A percentile compares a stretch with the other conserved stretches of the same genome.
Evolutionary conservation across 2,113 vertebrate species (phyloP).

Genomic region (Bettongia penicillata): DNA sequence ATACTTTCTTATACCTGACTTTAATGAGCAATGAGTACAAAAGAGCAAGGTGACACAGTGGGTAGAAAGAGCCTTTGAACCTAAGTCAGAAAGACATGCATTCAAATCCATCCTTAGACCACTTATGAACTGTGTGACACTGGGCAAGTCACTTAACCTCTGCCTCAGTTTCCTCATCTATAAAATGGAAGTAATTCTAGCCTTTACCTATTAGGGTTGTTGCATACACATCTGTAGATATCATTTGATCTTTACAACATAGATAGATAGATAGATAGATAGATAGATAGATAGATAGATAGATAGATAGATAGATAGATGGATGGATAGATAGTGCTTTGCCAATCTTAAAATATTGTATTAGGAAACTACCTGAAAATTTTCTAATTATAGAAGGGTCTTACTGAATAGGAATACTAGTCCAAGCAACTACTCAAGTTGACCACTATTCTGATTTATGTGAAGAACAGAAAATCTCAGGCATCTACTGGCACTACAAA

Average conservation of each 20-base stretch:
- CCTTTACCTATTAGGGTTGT: slow-evolving; percentile 5
- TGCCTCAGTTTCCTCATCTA: slow-evolving; percentile 29
- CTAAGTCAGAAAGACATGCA: background rate
- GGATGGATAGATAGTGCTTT: background rate
- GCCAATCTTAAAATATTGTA: background rate
- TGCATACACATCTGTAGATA: background rate
- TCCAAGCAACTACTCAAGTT: background rate
- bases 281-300: too few relatives aligned
- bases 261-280: background rate
- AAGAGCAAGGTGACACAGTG: background rate
- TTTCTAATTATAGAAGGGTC: background rate
- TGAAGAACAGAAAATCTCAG: background rate
- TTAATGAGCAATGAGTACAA: too few relatives aligned
- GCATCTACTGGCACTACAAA: background rate
- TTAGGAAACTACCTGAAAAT: slow-evolving; percentile 1
- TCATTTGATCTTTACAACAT: background rate
- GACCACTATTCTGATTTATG: background rate
- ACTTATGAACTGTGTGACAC: slow-evolving; percentile 29
- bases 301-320: background rate
- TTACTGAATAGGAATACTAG: slow-evolving; percentile 30
- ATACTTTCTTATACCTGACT: too few relatives aligned
- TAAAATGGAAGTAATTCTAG: slow-evolving; percentile 32
- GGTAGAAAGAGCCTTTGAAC: background rate
- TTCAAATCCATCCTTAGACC: background rate
- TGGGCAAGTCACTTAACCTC: slow-evolving; percentile 16